Base-by-base conservation (phyloP, 2,888 invertebrate genomes). In the Drosophila neonasuta region DNA sequence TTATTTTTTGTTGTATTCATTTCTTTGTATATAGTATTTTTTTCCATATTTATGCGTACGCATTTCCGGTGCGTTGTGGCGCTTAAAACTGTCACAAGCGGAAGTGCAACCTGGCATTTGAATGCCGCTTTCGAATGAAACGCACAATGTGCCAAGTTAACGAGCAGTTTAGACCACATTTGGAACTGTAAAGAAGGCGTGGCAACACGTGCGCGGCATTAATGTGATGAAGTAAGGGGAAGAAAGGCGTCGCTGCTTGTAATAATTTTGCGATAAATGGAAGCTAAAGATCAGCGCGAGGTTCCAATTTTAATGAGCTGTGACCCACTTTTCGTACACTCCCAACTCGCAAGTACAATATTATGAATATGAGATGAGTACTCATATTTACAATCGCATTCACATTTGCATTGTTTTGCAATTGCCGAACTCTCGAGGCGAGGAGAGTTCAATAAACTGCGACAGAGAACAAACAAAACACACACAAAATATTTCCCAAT, bases 81-180 rank as follows among this genome's bases (percentile, higher is more conserved):
- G 79, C 85, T 69, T 74, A 61, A 66, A 79, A 74, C 74, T 85
- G 87, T 85, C 82, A 65, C 75, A 79, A 65, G 78, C 87, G 83
- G 83, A 84, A 84, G 72, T 87, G 83, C 83, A 83, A 82, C 82
- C 86, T 87, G 86, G 83, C 87, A 61, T 73, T 84, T 81, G 57
- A 54, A 65, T 48, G 52, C 36, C 71, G 39, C 39, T 39, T 39
- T 39, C 39, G 39, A 41, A 8, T 10, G 24, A 59, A 17, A 24
- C 73, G 63, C 61, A 74, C 76, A 80, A 81, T 74, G 81, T 74
- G 81, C 73, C 67, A 62, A 55, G 51, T 67, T 84, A 82, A 87
- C 87, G 82, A 79, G 64, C 74, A 61, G 87, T 81, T 87, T 74
- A 78, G 85, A 81, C 87, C 64, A 71, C 71, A 61, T 83, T 75